Percentiles rank a stretch among this genome's conserved stretches.
phyloP scores from a whole-genome alignment of 2,113 vertebrate species.

The Pyxicephalus adspersus region DNA sequence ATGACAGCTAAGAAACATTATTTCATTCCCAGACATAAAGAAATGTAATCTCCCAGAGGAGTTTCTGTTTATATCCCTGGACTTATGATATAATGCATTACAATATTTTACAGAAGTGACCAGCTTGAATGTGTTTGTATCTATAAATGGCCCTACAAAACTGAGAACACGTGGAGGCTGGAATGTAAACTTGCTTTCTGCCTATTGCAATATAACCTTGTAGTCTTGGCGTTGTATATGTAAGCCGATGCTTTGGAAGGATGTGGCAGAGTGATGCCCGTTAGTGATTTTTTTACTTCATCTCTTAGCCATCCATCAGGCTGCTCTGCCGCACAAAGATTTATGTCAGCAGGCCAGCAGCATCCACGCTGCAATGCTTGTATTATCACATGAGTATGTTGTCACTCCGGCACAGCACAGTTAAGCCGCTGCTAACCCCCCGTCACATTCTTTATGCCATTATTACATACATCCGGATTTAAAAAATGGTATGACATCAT shows the following conservation, averaged over 20 bases:
- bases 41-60: too few relatives aligned
- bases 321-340: background rate
- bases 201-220: conserved; percentile 20
- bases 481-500: too few relatives aligned
- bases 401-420: background rate
- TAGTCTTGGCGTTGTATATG: conserved; percentile 18
- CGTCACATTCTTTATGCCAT: too few relatives aligned
- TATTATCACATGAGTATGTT: background rate
- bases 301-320: conserved; percentile 11
- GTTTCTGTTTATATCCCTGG: too few relatives aligned
- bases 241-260: background rate
- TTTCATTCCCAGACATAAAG: too few relatives aligned
- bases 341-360: background rate
- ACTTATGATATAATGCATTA: background rate
- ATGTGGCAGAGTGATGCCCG: background rate
- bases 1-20: too few relatives aligned
- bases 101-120: background rate
- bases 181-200: conserved; percentile 34
- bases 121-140: background rate
- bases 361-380: background rate
- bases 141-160: background rate
- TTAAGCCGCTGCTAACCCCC: background rate
- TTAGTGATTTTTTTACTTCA: conserved; percentile 24
- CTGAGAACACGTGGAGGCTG: conserved; percentile 10
- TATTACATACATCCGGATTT: too few relatives aligned